phyloP scores from a whole-genome alignment of 2,797 vertebrate genomes.

The Coccyzus lansbergi region DNA sequence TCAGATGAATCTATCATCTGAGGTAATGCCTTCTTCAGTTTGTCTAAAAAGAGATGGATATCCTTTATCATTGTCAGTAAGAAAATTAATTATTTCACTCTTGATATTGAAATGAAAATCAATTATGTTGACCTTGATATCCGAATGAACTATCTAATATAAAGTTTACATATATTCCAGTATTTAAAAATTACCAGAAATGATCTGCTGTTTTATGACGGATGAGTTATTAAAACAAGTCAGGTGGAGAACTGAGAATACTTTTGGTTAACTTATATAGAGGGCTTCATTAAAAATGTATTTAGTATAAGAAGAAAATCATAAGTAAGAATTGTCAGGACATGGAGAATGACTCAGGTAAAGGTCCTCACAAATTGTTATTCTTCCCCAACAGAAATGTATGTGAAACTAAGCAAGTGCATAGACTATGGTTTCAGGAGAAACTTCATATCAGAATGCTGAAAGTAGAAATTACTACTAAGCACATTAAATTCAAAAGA shows the following conservation, averaged over 20 bases:
- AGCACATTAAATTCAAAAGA: background rate
- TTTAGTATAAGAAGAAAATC: constrained; percentile 43
- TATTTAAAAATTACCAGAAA: constrained; percentile 45
- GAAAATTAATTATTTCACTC: constrained; percentile 52
- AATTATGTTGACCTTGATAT: constrained; percentile 59
- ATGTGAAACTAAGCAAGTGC: background rate
- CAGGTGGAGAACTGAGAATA: constrained; percentile 36
- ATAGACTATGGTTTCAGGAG: background rate
- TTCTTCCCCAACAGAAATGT: constrained; percentile 5
- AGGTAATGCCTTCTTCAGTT: constrained; percentile 52
- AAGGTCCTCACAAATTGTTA: constrained; percentile 17
- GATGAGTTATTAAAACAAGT: constrained; percentile 42
- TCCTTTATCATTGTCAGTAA: constrained; percentile 64
- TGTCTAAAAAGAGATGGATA: constrained; percentile 20
- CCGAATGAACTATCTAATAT: constrained; percentile 60
- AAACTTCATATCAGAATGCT: background rate
- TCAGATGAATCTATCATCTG: constrained; percentile 47
- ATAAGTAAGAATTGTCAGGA: constrained; percentile 27
- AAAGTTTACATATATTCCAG: constrained; percentile 48
- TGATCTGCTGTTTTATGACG: constrained; percentile 34
- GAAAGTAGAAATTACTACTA: background rate
- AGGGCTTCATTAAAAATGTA: constrained; percentile 48
- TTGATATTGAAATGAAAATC: constrained; percentile 56
- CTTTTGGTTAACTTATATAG: constrained; percentile 60
- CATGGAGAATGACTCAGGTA: constrained; percentile 35